Evolutionary conservation across 2,797 vertebrate genomes (phyloP), one percentile per base, ranked within the genome.

Genomic region (Amazona ochrocephala): DNA sequence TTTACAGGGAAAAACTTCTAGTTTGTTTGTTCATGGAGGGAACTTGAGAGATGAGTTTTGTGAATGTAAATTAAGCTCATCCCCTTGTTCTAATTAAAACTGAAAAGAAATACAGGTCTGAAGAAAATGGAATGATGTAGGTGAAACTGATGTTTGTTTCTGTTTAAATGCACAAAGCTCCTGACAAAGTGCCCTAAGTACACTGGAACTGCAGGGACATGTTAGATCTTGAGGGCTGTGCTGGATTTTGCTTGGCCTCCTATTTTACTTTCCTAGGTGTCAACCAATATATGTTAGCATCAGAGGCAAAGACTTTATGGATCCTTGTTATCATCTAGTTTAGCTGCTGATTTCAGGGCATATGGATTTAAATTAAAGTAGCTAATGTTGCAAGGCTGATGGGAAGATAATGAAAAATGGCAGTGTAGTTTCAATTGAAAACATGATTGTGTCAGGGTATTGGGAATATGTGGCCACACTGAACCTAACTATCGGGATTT

Each of bases 201-300:
- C 21, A 14, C 8, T 75, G 70, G 73, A 67, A 26, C 56, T 73
- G 30, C 20, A 48, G 65, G 9, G 82, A 5, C 0, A 0, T 29
- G 44, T 56, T 61, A 48, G 47, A 20, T 70, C 29, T n/a, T 34
- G 13, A 41, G 39, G 7, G 2, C 3, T 87, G 50, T 64, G 32
- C 34, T 73, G 60, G n/a, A 10, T 11, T 27, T 82, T 53, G 8
- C 42, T 45, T 93, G 71, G 8, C 15, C 23, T 65, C 13, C 12
- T 87, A 27, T 66, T 84, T 9, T 4, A 34, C 17, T n/a, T 67
- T 80, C 13, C 71, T 12, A 2, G 26, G 1, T 39, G 42, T 45
- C 70, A 86, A 0, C n/a, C 41, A n/a, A 19, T 7, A 11, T 13
- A 26, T 32, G 53, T 42, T 54, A 68, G 32, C 1, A 0, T 76